These are phyloP conservation scores for Tachypleus tridentatus DNA, from an alignment of 1,140 invertebrate species.

Conservation along the genomic window DNA sequence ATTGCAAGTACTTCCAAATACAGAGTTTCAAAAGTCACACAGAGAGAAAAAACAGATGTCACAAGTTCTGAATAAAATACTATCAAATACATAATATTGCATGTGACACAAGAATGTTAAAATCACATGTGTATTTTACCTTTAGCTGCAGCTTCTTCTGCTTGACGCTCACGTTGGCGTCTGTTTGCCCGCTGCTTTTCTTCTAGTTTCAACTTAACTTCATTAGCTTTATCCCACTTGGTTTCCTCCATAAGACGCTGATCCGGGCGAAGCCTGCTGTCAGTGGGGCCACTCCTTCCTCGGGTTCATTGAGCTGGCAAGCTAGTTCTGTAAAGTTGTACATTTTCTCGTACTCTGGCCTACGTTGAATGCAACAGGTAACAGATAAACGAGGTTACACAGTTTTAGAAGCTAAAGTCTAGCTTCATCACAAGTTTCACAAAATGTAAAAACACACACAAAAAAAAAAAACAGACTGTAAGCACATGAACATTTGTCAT, in stretches of 20 bases:
- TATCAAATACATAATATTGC: no score
- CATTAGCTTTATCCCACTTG: conserved; percentile 43
- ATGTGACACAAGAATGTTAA: no score
- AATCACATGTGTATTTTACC: conserved; percentile 30
- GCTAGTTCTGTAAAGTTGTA: conserved; percentile 54
- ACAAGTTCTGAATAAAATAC: no score
- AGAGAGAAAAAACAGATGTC: no score
- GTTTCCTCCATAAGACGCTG: conserved; percentile 44
- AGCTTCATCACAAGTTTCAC: conserved; percentile 1
- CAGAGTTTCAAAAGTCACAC: no score
- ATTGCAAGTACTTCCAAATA: no score
- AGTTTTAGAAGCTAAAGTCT: conserved; percentile 17
- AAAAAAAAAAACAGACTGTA: background rate
- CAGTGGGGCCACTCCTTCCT: conserved; percentile 41
- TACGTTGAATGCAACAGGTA: conserved; percentile 15
- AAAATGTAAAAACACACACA: conserved; percentile 11
- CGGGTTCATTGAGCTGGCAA: conserved; percentile 60
- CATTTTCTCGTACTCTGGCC: conserved; percentile 32
- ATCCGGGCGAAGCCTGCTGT: conserved; percentile 40
- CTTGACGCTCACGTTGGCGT: conserved; percentile 56
- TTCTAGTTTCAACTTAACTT: conserved; percentile 37
- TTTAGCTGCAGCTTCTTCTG: conserved; percentile 58
- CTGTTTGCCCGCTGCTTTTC: conserved; percentile 43
- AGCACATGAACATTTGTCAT: background rate
- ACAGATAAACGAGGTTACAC: background rate